These are phyloP conservation scores for Phoxinus dragarum DNA, from an alignment of 2,797 vertebrate species.

Conservation along the genomic window DNA sequence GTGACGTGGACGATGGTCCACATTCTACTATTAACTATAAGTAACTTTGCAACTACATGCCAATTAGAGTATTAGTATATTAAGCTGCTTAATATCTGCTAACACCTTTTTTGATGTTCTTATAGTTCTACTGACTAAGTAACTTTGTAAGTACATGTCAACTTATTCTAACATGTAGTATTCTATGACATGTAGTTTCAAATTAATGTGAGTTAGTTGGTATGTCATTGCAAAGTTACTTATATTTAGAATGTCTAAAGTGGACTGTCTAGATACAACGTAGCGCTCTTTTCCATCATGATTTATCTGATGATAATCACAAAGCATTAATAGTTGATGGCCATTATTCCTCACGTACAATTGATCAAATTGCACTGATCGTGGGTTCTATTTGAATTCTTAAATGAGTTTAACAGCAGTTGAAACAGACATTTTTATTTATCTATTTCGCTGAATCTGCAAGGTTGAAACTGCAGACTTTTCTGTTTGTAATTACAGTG, in stretches of 20 bases:
- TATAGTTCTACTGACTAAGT: neutral
- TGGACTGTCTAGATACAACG: neutral
- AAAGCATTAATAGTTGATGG: neutral
- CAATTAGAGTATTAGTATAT: neutral
- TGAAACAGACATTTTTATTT: slow-evolving; percentile 35
- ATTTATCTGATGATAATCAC: neutral
- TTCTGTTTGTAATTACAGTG: slow-evolving; percentile 54
- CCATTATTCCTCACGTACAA: neutral
- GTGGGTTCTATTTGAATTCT: slow-evolving; percentile 6
- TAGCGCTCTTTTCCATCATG: neutral
- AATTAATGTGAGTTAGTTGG: neutral
- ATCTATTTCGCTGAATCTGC: slow-evolving; percentile 44
- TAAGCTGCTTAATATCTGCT: neutral
- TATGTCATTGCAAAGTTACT: neutral
- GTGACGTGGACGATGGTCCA: neutral
- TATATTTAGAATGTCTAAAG: neutral
- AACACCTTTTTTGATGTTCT: neutral
- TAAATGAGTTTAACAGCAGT: neutral
- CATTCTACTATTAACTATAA: neutral
- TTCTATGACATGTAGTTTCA: neutral
- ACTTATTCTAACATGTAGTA: neutral
- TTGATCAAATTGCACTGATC: neutral
- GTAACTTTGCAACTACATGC: neutral
- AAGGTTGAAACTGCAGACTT: slow-evolving; percentile 57
- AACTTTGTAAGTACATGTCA: neutral